These are phyloP conservation scores for Monoplex corrugatus DNA, from an alignment of 2,888 invertebrate genomes.

Conservation along the genomic window DNA sequence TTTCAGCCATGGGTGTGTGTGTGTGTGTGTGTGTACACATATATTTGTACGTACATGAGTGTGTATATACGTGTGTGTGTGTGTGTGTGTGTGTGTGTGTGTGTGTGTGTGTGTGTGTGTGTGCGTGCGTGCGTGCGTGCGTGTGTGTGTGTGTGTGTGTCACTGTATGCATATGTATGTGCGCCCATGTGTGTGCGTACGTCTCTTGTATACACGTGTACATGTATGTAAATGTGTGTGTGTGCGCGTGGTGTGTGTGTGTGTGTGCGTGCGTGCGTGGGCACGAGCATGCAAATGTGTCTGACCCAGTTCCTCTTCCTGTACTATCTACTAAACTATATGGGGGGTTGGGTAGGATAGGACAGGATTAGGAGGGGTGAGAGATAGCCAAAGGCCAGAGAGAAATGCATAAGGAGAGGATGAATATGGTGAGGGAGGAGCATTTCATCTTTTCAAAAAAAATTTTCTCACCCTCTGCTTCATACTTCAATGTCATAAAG, in stretches of 20 bases:
- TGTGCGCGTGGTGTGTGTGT: background rate
- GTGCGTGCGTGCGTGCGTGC: background rate
- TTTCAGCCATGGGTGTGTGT: background rate
- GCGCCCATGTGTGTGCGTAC: background rate
- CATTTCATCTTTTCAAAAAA: too few species aligned
- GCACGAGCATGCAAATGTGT: too few species aligned
- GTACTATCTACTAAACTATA: too few species aligned
- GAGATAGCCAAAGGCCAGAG: too few species aligned
- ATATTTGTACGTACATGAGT: background rate
- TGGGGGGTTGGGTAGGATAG: too few species aligned
- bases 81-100: background rate
- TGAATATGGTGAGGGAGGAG: too few species aligned
- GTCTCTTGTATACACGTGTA: too few species aligned
- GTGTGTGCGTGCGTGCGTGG: background rate
- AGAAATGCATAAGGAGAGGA: too few species aligned
- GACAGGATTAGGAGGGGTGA: too few species aligned
- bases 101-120: background rate
- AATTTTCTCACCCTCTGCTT: too few species aligned
- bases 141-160: conserved; percentile 33
- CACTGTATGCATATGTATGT: background rate
- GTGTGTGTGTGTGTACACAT: background rate
- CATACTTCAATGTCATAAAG: too few species aligned
- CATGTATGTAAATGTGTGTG: conserved; percentile 11
- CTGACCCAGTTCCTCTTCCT: too few species aligned
- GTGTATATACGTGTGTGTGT: background rate